Percentiles rank a stretch among this genome's conserved stretches.
These are phyloP conservation scores for Linnaemya tessellans DNA, from an alignment of 2,888 invertebrate genomes.

Conservation along the genomic window DNA sequence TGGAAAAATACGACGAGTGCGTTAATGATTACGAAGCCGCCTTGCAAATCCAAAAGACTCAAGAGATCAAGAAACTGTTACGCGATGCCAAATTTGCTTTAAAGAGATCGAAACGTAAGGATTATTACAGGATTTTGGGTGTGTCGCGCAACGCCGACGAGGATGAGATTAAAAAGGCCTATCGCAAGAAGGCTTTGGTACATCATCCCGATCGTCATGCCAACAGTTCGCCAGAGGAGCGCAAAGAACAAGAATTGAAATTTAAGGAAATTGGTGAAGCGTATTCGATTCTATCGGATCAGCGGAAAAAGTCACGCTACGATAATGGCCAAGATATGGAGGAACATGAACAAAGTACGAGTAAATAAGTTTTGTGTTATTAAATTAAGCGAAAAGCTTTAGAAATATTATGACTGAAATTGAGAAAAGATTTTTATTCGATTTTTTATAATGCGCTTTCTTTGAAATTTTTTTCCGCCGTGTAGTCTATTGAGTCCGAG, in stretches of 20 bases:
- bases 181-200: conserved; percentile 89
- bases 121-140: conserved; percentile 97
- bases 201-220: conserved; percentile 98
- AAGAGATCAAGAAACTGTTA: conserved; percentile 91
- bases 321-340: conserved; percentile 96
- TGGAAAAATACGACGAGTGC: conserved; percentile 93
- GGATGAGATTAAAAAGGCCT: conserved; percentile 97
- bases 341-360: conserved; percentile 85
- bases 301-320: conserved; percentile 94
- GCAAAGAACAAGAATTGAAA: conserved; percentile 95
- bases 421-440: too few relatives aligned
- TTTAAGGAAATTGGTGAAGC: conserved; percentile 99
- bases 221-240: conserved; percentile 91
- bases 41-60: conserved; percentile 91
- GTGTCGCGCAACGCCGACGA: conserved; percentile 91
- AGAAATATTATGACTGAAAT: too few relatives aligned
- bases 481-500: too few relatives aligned
- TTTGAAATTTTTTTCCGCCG: too few relatives aligned
- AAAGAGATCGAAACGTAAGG: conserved; percentile 96
- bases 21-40: conserved; percentile 95
- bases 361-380: conserved; percentile 65
- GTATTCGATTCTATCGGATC: conserved; percentile 94
- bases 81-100: conserved; percentile 94
- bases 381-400: neutral
- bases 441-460: too few relatives aligned